These are phyloP conservation scores for Nipponacmea schrenckii DNA, from an alignment of 2,888 invertebrate species.

Conservation along the genomic window DNA sequence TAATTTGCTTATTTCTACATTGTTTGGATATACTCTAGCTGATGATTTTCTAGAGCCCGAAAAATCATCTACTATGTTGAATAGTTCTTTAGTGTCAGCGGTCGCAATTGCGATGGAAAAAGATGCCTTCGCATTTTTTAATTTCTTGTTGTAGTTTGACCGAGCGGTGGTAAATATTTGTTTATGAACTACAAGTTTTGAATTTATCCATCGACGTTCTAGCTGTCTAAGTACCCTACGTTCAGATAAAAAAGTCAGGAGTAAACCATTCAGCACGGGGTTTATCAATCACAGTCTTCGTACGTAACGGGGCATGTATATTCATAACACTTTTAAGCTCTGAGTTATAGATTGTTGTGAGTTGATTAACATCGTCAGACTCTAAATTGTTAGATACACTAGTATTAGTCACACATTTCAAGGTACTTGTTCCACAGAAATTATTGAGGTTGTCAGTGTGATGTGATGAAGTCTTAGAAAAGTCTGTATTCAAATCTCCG, in stretches of 20 bases:
- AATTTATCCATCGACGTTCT: not conserved
- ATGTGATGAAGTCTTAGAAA: no score
- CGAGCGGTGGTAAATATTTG: not conserved
- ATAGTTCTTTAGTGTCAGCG: not conserved
- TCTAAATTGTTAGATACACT: not conserved
- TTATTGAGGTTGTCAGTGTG: no score
- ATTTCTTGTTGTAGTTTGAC: not conserved
- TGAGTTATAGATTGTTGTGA: not conserved
- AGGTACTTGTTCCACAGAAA: no score
- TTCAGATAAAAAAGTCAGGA: not conserved
- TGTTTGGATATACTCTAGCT: not conserved
- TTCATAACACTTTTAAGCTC: not conserved
- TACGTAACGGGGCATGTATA: not conserved
- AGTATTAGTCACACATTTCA: no score
- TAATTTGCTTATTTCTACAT: not conserved
- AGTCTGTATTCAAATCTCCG: no score
- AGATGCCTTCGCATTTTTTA: not conserved
- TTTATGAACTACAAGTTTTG: not conserved
- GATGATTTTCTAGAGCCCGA: not conserved
- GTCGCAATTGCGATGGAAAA: not conserved
- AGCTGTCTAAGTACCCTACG: not conserved
- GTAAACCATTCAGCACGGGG: not conserved
- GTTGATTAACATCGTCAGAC: no score
- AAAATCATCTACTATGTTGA: not conserved
- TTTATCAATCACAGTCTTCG: not conserved